phyloP scores from a whole-genome alignment of 1,140 invertebrate species.

The Andricus grossulariae region DNA sequence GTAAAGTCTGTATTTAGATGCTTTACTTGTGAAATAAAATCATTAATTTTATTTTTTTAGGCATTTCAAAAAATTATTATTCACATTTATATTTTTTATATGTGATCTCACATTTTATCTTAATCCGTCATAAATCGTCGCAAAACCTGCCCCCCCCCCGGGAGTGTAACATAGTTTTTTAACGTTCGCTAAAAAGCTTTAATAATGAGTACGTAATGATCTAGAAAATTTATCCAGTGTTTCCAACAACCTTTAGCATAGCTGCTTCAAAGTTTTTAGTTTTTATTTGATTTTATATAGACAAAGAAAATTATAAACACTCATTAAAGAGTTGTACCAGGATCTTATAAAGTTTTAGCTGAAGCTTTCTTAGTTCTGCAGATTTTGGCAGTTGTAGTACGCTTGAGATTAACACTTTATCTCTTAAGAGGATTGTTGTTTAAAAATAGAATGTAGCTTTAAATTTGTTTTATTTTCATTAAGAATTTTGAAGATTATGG shows the following conservation, averaged over 20 bases:
- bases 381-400: background rate
- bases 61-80: no score
- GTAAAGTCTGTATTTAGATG: no score
- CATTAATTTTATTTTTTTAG: no score
- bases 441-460: background rate
- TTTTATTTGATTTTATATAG: constrained; percentile 5
- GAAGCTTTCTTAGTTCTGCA: background rate
- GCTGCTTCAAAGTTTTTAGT: background rate
- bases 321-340: constrained; percentile 10
- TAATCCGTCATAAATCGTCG: no score
- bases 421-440: background rate
- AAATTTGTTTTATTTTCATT: background rate
- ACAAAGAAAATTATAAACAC: background rate
- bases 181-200: background rate
- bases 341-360: background rate
- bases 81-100: no score
- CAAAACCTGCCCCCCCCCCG: no score
- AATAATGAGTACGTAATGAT: background rate
- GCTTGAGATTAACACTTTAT: constrained; percentile 10
- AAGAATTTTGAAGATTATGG: background rate
- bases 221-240: background rate
- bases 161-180: no score
- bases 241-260: background rate
- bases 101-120: no score
- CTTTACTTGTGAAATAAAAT: no score